These are phyloP conservation scores for Mimumesa dahlbomi DNA, from an alignment of 2,888 invertebrate species.

Conservation along the genomic window DNA sequence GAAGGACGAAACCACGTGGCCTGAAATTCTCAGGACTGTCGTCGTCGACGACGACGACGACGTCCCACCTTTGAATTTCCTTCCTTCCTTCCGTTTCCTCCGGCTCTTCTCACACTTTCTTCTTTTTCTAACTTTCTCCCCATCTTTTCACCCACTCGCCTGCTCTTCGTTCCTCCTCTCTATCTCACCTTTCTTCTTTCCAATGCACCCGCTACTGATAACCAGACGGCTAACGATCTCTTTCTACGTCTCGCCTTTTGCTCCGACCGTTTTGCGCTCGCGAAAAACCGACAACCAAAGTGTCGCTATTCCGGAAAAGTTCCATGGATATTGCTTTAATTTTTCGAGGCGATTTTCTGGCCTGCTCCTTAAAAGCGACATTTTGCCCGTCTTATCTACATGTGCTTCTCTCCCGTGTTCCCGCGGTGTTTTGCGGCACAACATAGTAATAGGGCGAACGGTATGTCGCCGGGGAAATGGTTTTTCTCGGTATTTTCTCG, in stretches of 20 bases:
- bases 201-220: slow-evolving; percentile 51
- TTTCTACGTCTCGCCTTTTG: slow-evolving; percentile 24
- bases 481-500: slow-evolving; percentile 9
- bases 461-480: slow-evolving; percentile 9
- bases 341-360: slow-evolving; percentile 49
- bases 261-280: slow-evolving; percentile 6
- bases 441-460: slow-evolving; percentile 7
- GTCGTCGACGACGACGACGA: slow-evolving; percentile 38
- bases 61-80: slow-evolving; percentile 51
- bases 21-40: slow-evolving; percentile 29
- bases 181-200: slow-evolving; percentile 22
- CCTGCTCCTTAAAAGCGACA: slow-evolving; percentile 41
- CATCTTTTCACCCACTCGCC: background rate
- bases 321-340: slow-evolving; percentile 59
- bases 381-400: slow-evolving; percentile 46
- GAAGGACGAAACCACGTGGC: slow-evolving; percentile 28
- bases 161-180: background rate
- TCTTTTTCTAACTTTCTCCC: background rate
- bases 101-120: slow-evolving; percentile 14
- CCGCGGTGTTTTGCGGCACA: slow-evolving; percentile 15
- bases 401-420: slow-evolving; percentile 4
- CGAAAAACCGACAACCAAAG: slow-evolving; percentile 35
- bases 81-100: slow-evolving; percentile 24
- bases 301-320: slow-evolving; percentile 56
- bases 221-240: slow-evolving; percentile 60